Evolutionary conservation across 2,797 vertebrate species (phyloP).

Genomic region (Sebastes matsubarae): DNA sequence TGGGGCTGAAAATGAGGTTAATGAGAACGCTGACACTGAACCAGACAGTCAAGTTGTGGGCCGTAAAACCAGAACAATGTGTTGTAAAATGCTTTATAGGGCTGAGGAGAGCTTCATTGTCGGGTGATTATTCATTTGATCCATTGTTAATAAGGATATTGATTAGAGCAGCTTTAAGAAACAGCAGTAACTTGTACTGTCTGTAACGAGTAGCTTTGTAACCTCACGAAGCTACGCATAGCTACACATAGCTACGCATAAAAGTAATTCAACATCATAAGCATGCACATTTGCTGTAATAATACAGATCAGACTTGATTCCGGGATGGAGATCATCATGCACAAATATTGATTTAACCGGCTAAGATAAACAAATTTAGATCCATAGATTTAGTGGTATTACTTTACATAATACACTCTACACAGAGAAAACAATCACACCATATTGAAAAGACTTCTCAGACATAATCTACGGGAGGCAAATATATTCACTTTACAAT

Average conservation of each 20-base stretch:
- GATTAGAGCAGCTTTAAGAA: not conserved
- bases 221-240: not conserved
- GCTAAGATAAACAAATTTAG: not conserved
- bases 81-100: not conserved
- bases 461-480: conserved; percentile 22
- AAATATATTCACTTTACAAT: conserved; percentile 39
- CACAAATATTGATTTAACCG: conserved; percentile 1
- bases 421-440: conserved; percentile 16
- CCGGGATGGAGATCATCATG: not conserved
- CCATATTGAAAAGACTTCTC: conserved; percentile 14
- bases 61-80: not conserved
- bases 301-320: not conserved
- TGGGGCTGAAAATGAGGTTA: not conserved
- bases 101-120: not conserved
- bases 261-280: not conserved
- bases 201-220: not conserved
- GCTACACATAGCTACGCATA: not conserved
- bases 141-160: not conserved
- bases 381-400: not conserved
- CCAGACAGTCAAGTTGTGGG: not conserved
- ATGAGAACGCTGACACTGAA: not conserved
- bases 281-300: not conserved
- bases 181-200: not conserved
- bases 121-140: not conserved
- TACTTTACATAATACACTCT: not conserved